phyloP scores from a whole-genome alignment of 2,888 invertebrate genomes.

The Entomobrya multifasciata region DNA sequence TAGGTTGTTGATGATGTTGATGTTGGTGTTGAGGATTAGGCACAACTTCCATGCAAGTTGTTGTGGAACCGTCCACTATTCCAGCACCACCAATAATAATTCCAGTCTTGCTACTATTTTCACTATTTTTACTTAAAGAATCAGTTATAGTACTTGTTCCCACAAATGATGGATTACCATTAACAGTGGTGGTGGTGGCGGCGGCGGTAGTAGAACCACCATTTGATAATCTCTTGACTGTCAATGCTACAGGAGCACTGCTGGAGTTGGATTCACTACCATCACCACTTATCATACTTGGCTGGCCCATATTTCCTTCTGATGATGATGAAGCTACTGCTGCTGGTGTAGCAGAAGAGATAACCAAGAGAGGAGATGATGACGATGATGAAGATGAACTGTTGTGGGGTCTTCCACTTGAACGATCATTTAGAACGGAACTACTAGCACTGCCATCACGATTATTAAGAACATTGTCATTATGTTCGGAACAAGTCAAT shows the following conservation, averaged over 20 bases:
- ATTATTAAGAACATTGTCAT: constrained; percentile 52
- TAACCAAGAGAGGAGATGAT: constrained; percentile 44
- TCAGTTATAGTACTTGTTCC: not conserved
- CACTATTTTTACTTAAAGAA: constrained; percentile 37
- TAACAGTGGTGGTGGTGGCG: not conserved
- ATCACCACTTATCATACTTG: constrained; percentile 65
- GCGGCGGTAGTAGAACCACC: constrained; percentile 1
- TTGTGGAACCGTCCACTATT: not conserved
- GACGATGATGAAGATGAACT: not conserved
- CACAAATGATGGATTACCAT: constrained; percentile 16
- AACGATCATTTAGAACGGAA: constrained; percentile 42
- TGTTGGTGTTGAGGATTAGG: too few species aligned
- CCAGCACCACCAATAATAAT: too few species aligned
- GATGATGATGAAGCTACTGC: too few species aligned
- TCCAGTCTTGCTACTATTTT: constrained; percentile 24
- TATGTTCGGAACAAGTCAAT: constrained; percentile 16
- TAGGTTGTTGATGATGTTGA: constrained; percentile 39
- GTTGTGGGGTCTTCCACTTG: constrained; percentile 22
- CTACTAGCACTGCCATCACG: constrained; percentile 8
- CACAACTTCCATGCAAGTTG: constrained; percentile 12
- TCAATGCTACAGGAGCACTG: constrained; percentile 12
- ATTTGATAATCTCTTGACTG: constrained; percentile 51
- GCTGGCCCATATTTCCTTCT: constrained; percentile 73
- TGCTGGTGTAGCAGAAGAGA: too few species aligned
- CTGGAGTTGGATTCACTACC: constrained; percentile 36